phyloP scores from a whole-genome alignment of 2,888 invertebrate genomes.

The Keiferia lycopersicella region DNA sequence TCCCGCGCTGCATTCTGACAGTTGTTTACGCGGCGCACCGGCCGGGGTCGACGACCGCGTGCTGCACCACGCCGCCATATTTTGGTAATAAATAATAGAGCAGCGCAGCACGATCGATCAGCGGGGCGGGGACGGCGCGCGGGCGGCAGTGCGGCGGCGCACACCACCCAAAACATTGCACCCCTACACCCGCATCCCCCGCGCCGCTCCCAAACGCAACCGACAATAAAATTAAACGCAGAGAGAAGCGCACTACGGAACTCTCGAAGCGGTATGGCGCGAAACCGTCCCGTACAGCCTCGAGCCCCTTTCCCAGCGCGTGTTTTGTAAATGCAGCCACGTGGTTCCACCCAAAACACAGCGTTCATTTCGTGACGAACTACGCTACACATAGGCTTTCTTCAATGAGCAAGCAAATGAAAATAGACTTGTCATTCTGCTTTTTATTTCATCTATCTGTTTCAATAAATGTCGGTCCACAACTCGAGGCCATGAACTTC shows the following conservation, averaged over 20 bases:
- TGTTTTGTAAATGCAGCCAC: slow-evolving; percentile 11
- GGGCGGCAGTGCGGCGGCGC: slow-evolving; percentile 68
- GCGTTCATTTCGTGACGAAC: background rate
- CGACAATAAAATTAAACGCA: background rate
- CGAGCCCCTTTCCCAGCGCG: background rate
- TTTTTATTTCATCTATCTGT: slow-evolving; percentile 9
- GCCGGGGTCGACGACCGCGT: slow-evolving; percentile 63
- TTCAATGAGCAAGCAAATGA: background rate
- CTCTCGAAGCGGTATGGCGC: slow-evolving; percentile 8
- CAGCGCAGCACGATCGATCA: slow-evolving; percentile 72
- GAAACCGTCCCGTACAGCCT: slow-evolving; percentile 1
- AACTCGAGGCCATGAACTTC: slow-evolving; percentile 20
- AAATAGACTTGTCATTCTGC: slow-evolving; percentile 10
- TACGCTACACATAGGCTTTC: background rate
- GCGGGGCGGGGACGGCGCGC: slow-evolving; percentile 40
- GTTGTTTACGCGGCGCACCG: slow-evolving; percentile 66
- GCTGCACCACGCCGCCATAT: slow-evolving; percentile 74
- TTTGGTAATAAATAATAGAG: slow-evolving; percentile 77
- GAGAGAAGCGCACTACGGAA: slow-evolving; percentile 35
- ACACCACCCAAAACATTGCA: slow-evolving; percentile 66
- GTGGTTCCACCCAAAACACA: slow-evolving; percentile 1
- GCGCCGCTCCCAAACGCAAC: slow-evolving; percentile 23
- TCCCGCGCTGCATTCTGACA: slow-evolving; percentile 64
- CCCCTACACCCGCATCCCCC: slow-evolving; percentile 41
- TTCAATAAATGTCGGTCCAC: slow-evolving; percentile 7